Evolutionary conservation across 2,113 vertebrate species (phyloP).

Genomic region (Myotis lucifugus): DNA sequence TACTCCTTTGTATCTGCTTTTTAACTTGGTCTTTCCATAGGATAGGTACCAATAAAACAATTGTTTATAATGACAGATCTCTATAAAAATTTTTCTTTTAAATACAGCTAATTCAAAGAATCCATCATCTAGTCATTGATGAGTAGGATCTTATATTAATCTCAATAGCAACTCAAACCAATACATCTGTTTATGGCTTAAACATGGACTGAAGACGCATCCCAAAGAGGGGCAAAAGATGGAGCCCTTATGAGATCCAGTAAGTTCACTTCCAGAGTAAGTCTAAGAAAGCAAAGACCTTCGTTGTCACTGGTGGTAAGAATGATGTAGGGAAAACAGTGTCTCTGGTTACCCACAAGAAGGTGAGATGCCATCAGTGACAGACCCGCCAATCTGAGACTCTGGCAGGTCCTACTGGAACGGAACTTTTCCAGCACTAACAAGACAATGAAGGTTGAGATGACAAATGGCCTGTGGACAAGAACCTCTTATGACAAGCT

Average conservation of each 20-base stretch:
- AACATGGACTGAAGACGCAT: background rate
- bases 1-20: background rate
- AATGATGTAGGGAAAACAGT: background rate
- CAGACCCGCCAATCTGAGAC: background rate
- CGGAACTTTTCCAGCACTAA: background rate
- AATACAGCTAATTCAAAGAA: background rate
- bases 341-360: background rate
- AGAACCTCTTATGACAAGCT: background rate
- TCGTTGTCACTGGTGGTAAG: background rate
- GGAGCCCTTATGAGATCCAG: background rate
- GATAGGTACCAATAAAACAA: background rate
- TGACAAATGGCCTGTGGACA: background rate
- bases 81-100: background rate
- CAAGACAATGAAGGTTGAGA: background rate
- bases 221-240: background rate
- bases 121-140: background rate
- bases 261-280: background rate
- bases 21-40: background rate
- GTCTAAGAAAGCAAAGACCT: background rate
- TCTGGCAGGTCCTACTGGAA: background rate
- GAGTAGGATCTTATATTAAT: background rate
- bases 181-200: background rate
- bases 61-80: background rate
- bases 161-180: background rate
- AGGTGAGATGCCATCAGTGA: background rate